Base-by-base conservation (phyloP, 2,888 invertebrate genomes). In the Pogonocherus hispidulus region DNA sequence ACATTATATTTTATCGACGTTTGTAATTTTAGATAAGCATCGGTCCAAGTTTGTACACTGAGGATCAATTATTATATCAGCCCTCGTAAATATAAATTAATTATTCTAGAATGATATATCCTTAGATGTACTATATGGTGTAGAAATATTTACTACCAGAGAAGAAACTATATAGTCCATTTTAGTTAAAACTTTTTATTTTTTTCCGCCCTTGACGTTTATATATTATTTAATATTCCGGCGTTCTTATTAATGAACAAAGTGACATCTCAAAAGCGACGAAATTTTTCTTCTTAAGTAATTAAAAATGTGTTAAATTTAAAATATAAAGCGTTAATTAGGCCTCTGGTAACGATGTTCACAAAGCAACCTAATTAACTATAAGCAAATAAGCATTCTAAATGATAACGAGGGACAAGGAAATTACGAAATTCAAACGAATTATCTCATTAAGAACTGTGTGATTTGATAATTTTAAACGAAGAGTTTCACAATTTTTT, bases 341-440 rank as follows among this genome's bases (percentile, higher is more conserved):
- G 6, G 23, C n/a, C 6, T 27, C 27, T 51, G 27, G 23, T 51
- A 51, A 23, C n/a, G 51, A 51, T 27, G n/a, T 51, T 51, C 22
- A 22, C 22, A 11, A 27, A 51, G 27, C 16, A 22, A 51, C 51
- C n/a, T 51, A 51, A 51, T 51, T 51, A 51, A 27, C 23, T 19
- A 51, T 51, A 27, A 51, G 51, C 16, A 51, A 51, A 51, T 51
- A 51, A 51, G 14, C 6, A 23, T 51, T 51, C 14, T 51, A 27
- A 22, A 27, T 11, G 51, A 51, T 14, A 27, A 51, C 19, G 51
- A 51, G 27, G 6, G 47, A 27, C 22, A 23, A 16, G 51, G 27
- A 51, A 27, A 22, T 23, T 51, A 8, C 23, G 11, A 27, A 51
- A 51, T 16, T 51, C 27, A 27, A 27, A 16, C 8, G n/a, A 27